A percentile compares a stretch with the other conserved stretches of the same genome.
Evolutionary conservation across 2,888 invertebrate genomes (phyloP).

Genomic region (Steromphala cineraria): DNA sequence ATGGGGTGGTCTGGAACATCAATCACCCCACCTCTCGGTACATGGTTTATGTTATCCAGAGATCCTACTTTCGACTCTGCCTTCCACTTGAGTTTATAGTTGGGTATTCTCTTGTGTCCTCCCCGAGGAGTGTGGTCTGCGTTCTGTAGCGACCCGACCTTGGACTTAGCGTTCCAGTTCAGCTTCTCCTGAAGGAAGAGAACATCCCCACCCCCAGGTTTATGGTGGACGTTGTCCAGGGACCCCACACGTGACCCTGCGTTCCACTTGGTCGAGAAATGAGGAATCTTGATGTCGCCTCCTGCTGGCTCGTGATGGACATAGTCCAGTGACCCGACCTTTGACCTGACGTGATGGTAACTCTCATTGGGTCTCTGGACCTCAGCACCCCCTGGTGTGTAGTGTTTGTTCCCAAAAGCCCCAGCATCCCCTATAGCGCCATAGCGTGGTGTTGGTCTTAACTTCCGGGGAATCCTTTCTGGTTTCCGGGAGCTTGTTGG

Average conservation of each 20-base stretch:
- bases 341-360: slow-evolving; percentile 46
- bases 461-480: neutral
- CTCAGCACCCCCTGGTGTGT: slow-evolving; percentile 51
- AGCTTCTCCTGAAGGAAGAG: slow-evolving; percentile 54
- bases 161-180: slow-evolving; percentile 84
- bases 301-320: slow-evolving; percentile 46
- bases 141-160: slow-evolving; percentile 94
- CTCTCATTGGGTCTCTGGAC: neutral
- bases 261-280: slow-evolving; percentile 48
- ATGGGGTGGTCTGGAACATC: slow-evolving; percentile 42
- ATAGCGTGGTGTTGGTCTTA: slow-evolving; percentile 46
- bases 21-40: slow-evolving; percentile 51
- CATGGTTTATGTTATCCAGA: slow-evolving; percentile 51
- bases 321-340: slow-evolving; percentile 58
- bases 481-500: neutral
- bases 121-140: slow-evolving; percentile 84
- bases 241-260: slow-evolving; percentile 54
- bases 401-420: slow-evolving; percentile 49
- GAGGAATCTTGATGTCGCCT: slow-evolving; percentile 40
- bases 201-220: slow-evolving; percentile 55
- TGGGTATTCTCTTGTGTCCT: slow-evolving; percentile 43
- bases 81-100: slow-evolving; percentile 76
- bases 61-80: slow-evolving; percentile 79
- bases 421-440: slow-evolving; percentile 51
- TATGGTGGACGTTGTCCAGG: slow-evolving; percentile 52